A percentile compares a stretch with the other conserved stretches of the same genome.
Evolutionary conservation across 2,113 vertebrate species (phyloP).

Genomic region (Ptilorrhoa leucosticta): DNA sequence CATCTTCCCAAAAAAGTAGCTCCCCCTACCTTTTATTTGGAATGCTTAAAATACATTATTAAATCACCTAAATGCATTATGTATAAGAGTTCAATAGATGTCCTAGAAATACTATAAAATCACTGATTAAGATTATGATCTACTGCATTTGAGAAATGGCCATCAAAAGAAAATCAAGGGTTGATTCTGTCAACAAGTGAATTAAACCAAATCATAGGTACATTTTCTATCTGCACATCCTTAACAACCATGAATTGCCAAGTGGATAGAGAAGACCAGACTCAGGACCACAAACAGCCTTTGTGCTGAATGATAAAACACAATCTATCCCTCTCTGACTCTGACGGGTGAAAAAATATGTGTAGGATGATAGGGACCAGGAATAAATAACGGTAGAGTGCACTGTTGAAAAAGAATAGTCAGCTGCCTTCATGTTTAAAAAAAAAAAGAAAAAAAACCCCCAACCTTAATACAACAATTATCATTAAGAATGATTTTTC

Average conservation of each 20-base stretch:
- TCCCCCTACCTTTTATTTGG: background rate
- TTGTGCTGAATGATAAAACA: background rate
- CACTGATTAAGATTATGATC: background rate
- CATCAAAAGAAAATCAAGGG: background rate
- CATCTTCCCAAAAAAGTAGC: background rate
- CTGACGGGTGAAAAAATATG: background rate
- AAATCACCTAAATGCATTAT: background rate
- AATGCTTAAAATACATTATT: background rate
- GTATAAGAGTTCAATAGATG: background rate
- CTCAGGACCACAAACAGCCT: background rate
- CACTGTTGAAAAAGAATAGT: conserved; percentile 30
- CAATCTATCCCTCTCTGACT: background rate
- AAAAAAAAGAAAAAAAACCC: background rate
- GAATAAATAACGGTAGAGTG: conserved; percentile 33
- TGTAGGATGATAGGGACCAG: background rate
- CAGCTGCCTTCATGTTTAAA: background rate
- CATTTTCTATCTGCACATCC: background rate
- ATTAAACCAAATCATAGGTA: background rate
- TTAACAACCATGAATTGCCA: background rate
- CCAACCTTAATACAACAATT: background rate
- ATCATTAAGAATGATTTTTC: conserved; percentile 50
- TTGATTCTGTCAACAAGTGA: background rate
- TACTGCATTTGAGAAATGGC: background rate
- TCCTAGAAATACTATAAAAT: background rate
- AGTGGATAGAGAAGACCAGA: background rate